Base-by-base conservation (phyloP, 2,888 invertebrate species). In the Metopia argyrocephala region DNA sequence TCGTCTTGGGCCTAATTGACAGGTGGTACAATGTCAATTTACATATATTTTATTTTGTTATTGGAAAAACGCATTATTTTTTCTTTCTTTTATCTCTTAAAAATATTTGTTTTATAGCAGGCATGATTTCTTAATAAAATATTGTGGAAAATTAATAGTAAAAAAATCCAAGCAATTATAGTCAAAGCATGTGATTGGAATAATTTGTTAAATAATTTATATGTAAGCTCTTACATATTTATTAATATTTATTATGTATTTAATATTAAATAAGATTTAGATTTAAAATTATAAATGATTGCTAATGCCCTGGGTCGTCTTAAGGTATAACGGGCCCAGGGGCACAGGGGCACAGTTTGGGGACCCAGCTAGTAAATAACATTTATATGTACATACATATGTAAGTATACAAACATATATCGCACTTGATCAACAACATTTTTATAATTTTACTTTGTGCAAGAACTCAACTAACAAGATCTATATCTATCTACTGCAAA, bases 51-150 rank as follows among this genome's bases (percentile, higher is more conserved):
- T 64, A 62, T 54, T 57, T 12, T 45, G 0, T 52, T 56, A 15
- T 62, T 38, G n/a, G 18, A 27, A 9, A 54, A 66, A 46, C 15
- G 48, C 54, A 31, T 57, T 74, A 48, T 25, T 54, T 38, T 61
- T 27, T 27, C 25, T 31, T 54, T 66, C 0, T 25, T 20, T 31
- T 18, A 50, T 57, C 48, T 6, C 45, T n/a, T 46, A 54, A 52
- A n/a, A n/a, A n/a, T n/a, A n/a, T 54, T 38, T 38, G 20, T 45
- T 27, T 38, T 61, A 4, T 28, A 54, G n/a, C 74, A n/a, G 64
- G 27, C 57, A 54, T 80, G 76, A 76, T 75, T 81, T 78, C 74
- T 78, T 70, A 81, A 78, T 78, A 81, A 78, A 81, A 59, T 69
- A 68, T 76, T 52, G 2, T 31, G 12, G 31, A 31, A 31, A 31